Evolutionary conservation across 2,113 vertebrate genomes (phyloP).

Genomic region (Thomomys bottae): DNA sequence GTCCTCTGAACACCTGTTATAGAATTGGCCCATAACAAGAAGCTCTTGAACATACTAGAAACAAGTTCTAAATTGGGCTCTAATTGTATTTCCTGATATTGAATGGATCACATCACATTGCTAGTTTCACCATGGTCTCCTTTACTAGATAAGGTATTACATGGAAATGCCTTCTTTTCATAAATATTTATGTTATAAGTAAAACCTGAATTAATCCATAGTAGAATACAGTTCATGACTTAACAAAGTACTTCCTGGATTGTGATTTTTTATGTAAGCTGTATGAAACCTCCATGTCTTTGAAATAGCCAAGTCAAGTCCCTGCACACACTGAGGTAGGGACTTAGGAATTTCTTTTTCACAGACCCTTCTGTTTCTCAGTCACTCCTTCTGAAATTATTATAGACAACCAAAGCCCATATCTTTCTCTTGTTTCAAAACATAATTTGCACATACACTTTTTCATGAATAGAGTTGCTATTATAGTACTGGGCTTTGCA

Average conservation of each 20-base stretch:
- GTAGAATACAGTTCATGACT: neutral
- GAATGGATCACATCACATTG: neutral
- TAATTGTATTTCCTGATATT: neutral
- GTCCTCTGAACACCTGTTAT: neutral
- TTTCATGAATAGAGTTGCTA: neutral
- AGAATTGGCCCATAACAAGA: neutral
- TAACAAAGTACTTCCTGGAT: neutral
- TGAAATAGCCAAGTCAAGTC: neutral
- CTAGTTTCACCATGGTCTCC: neutral
- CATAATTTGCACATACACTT: neutral
- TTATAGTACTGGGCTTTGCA: neutral
- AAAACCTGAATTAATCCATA: neutral
- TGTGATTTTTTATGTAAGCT: neutral
- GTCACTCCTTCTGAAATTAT: neutral
- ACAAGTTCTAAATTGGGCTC: neutral
- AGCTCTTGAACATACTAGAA: neutral
- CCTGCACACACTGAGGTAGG: neutral
- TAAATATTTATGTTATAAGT: neutral
- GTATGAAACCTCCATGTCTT: neutral
- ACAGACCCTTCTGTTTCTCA: neutral
- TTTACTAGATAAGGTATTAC: neutral
- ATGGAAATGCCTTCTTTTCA: neutral
- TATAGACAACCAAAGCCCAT: neutral
- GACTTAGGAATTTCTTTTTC: slow-evolving; percentile 1
- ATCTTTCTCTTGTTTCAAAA: neutral